phyloP scores from a whole-genome alignment of 2,113 vertebrate species.

The Hystrix cristata region DNA sequence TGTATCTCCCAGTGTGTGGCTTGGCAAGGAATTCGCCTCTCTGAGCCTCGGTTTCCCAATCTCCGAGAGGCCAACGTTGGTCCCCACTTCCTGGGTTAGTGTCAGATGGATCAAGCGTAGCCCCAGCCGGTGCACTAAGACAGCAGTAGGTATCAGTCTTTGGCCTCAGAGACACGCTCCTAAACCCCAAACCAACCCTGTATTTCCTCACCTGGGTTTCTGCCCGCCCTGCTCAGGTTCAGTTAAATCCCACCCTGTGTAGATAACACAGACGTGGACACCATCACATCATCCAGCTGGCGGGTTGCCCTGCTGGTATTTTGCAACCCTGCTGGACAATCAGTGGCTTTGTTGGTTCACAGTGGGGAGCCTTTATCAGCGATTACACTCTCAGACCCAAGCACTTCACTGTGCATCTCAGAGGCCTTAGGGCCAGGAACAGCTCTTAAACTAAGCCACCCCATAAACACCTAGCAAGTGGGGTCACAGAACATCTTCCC shows the following conservation, averaged over 20 bases:
- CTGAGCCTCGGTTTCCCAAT: neutral
- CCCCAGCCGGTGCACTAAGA: neutral
- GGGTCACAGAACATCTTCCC: neutral
- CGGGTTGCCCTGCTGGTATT: neutral
- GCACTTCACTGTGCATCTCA: neutral
- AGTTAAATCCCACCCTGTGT: accelerated
- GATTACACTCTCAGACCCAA: neutral
- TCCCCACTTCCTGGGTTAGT: neutral
- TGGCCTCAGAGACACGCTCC: neutral
- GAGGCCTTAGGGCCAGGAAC: neutral
- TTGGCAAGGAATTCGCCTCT: neutral
- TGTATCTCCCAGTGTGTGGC: accelerated
- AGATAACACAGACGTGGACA: accelerated
- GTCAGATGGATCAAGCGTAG: neutral
- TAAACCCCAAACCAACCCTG: neutral
- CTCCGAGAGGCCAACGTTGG: neutral
- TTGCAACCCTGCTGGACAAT: neutral
- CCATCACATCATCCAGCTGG: neutral
- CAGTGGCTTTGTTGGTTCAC: slow-evolving; percentile 6
- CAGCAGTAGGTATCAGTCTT: too few species aligned
- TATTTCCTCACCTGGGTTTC: neutral
- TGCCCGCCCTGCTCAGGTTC: neutral
- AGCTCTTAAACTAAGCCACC: neutral
- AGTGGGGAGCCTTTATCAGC: neutral
- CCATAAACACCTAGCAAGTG: accelerated